Conservation (phyloP, 2,113 vertebrate species). For the Brachypteracias leptosomus region DNA sequence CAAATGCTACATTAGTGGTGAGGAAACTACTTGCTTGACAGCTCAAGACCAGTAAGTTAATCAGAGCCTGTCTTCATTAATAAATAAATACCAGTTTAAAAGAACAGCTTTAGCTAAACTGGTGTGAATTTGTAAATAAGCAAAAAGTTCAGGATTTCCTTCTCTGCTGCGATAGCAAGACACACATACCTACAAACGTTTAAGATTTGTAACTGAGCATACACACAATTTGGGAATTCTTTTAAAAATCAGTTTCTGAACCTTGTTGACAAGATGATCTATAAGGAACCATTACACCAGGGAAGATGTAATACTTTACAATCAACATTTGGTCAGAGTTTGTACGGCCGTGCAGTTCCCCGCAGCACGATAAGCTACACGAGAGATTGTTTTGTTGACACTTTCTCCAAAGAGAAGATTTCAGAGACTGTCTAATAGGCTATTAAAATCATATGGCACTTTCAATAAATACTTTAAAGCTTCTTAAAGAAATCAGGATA, state of each 20-base stretch:
- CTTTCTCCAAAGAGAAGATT: slow-evolving; percentile 41
- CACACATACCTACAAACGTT: not conserved
- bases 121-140: not conserved
- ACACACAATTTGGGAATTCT: not conserved
- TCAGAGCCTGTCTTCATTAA: not conserved
- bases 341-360: not conserved
- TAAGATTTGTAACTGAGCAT: not conserved
- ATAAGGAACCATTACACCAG: slow-evolving; percentile 33
- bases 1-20: not conserved
- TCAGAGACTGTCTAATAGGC: slow-evolving; percentile 60
- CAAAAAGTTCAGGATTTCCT: not conserved
- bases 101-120: not conserved
- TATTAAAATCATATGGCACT: slow-evolving; percentile 80
- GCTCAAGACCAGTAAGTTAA: not conserved
- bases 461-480: slow-evolving; percentile 84
- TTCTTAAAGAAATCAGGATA: slow-evolving; percentile 75
- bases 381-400: slow-evolving; percentile 1
- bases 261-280: slow-evolving; percentile 50
- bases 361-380: not conserved
- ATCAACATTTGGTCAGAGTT: not conserved
- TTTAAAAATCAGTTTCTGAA: slow-evolving; percentile 1
- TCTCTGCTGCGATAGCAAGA: not conserved
- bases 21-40: not conserved
- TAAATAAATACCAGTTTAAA: not conserved
- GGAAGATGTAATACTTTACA: slow-evolving; percentile 36